Evolutionary conservation across 2,888 invertebrate species (phyloP), one percentile per base, ranked within the genome.

Genomic region (Frankliniella intonsa): DNA sequence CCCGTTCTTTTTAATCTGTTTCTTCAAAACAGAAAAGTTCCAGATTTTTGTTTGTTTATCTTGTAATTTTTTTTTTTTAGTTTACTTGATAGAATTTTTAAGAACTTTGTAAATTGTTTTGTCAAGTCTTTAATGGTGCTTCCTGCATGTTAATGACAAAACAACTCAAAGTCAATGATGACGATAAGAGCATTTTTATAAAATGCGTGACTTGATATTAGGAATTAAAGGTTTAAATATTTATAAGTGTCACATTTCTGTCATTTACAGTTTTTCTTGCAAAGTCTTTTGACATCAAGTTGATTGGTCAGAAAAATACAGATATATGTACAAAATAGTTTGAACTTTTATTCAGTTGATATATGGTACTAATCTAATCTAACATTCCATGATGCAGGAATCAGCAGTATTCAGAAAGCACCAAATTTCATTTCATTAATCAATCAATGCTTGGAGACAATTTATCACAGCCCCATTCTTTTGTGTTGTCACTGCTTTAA

Each of bases 151-250:
- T 19, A 62, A 62, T 3, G 55, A 55, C 55, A 14, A 62, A 62
- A 10, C 62, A 7, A 19, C 19, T 62, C 17, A 62, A n/a, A 17
- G 19, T 14, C n/a, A 62, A 17, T n/a, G n/a, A 19, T 62, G 19
- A 62, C 17, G 62, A 17, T n/a, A 62, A 62, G n/a, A 76, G 69
- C 69, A 76, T 76, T 76, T 76, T 76, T 25, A 76, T 76, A 25
- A 76, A 76, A 76, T 76, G 69, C 69, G 25, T 76, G 69, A 76
- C 69, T 76, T 76, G 69, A 76, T 22, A 76, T 76, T 22, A 76
- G 25, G 11, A 25, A 76, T 25, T 76, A 76, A 76, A 76, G 22
- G 22, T 76, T 25, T 25, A 76, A 76, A 76, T 12, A 25, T 76
- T 12, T 10, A 25, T 76, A 25, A 25, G 25, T 76, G 25, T 25